phyloP scores from a whole-genome alignment of 2,113 vertebrate genomes.

The Ailurus styani region DNA sequence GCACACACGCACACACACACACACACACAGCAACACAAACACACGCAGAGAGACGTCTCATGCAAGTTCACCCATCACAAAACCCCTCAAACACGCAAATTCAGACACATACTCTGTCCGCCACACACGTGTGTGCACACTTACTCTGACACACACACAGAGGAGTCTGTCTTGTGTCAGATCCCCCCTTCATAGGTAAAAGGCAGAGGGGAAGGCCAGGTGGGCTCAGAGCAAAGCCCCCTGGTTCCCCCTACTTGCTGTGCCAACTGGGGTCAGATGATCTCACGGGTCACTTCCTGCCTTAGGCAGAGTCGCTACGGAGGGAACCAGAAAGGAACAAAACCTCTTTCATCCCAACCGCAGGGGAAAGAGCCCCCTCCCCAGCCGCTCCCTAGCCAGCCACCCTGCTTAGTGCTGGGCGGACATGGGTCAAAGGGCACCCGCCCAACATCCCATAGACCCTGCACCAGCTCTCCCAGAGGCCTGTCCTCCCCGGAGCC shows the following conservation, averaged over 20 bases:
- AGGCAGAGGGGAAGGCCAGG: background rate
- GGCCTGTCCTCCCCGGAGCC: background rate
- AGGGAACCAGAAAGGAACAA: background rate
- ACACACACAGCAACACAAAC: background rate
- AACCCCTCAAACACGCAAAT: background rate
- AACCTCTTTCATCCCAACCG: background rate
- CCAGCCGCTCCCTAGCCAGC: background rate
- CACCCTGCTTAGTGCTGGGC: background rate
- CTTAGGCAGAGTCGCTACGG: background rate
- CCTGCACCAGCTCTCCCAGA: background rate
- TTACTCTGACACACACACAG: background rate
- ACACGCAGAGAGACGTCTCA: background rate
- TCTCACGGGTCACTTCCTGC: background rate
- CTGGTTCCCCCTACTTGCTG: background rate
- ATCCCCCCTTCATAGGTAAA: background rate
- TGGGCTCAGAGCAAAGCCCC: background rate
- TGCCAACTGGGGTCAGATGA: accelerated
- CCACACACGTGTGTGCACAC: background rate
- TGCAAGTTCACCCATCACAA: background rate
- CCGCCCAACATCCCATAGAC: too few relatives aligned
- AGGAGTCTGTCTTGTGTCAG: accelerated
- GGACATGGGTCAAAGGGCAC: background rate
- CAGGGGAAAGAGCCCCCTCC: background rate
- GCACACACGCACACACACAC: background rate
- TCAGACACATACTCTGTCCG: background rate